Evolutionary conservation across 2,888 invertebrate species (phyloP).

Genomic region (Scaptomyza cyrtandrae): DNA sequence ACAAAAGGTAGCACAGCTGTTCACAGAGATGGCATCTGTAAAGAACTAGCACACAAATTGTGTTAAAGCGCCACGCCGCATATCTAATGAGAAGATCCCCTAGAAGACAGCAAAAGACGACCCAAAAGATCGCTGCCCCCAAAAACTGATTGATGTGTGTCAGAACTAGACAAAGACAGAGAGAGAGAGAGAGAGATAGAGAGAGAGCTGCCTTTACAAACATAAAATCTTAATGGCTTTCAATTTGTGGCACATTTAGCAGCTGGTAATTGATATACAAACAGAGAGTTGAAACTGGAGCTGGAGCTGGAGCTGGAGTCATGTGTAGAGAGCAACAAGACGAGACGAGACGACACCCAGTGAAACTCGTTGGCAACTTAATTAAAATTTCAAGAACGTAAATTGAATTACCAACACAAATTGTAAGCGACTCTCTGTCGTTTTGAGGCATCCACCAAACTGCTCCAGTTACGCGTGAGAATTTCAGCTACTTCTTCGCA

Average conservation of each 20-base stretch:
- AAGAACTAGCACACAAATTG: slow-evolving; percentile 51
- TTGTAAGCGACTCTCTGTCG: slow-evolving; percentile 56
- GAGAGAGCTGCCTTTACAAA: slow-evolving; percentile 17
- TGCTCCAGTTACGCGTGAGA: slow-evolving; percentile 83
- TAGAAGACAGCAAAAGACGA: slow-evolving; percentile 5
- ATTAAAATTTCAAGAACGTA: slow-evolving; percentile 83
- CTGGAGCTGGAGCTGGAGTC: slow-evolving; percentile 4
- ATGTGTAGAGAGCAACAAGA: slow-evolving; percentile 27
- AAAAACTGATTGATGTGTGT: slow-evolving; percentile 72
- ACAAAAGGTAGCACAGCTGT: slow-evolving; percentile 52
- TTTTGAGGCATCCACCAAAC: slow-evolving; percentile 39
- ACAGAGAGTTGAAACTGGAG: slow-evolving; percentile 27
- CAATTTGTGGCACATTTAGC: slow-evolving; percentile 79
- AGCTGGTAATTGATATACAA: slow-evolving; percentile 65
- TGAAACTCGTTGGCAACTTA: slow-evolving; percentile 64
- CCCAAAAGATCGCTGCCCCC: slow-evolving; percentile 32
- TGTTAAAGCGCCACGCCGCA: slow-evolving; percentile 58
- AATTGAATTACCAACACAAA: slow-evolving; percentile 78
- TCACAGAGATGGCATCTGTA: slow-evolving; percentile 28
- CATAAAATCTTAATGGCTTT: slow-evolving; percentile 71
- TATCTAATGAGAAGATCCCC: slow-evolving; percentile 60
- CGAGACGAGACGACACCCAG: slow-evolving; percentile 41
- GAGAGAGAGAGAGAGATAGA: no score
- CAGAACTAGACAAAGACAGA: slow-evolving; percentile 18
- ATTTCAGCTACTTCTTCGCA: slow-evolving; percentile 72